These are phyloP conservation scores for Eurosta solidaginis DNA, from an alignment of 1,140 invertebrate genomes.

Conservation along the genomic window DNA sequence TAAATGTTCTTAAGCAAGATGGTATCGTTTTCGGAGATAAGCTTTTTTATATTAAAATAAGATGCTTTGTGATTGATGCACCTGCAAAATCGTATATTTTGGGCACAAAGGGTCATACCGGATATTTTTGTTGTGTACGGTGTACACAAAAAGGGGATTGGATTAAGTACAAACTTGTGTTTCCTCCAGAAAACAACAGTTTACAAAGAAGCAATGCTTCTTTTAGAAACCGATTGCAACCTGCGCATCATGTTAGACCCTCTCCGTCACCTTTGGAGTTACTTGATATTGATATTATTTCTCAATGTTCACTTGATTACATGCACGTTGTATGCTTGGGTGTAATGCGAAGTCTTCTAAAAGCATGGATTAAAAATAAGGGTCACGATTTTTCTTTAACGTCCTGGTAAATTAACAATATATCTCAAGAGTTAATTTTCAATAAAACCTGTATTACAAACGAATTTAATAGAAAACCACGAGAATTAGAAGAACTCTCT, in stretches of 20 bases:
- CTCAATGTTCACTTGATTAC: constrained; percentile 2
- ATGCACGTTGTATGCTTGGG: too few species aligned
- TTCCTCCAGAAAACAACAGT: neutral
- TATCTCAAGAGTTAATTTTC: neutral
- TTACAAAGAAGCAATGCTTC: neutral
- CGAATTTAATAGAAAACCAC: constrained; percentile 25
- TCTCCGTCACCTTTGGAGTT: neutral
- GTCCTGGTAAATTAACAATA: neutral
- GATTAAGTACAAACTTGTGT: neutral
- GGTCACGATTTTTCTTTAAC: neutral
- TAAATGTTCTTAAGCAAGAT: neutral
- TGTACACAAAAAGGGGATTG: neutral
- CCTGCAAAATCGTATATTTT: constrained; percentile 12
- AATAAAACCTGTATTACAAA: neutral
- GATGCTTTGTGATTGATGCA: constrained; percentile 23
- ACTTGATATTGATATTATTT: neutral
- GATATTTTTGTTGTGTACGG: constrained; percentile 15
- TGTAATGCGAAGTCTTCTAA: neutral
- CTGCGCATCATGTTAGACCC: neutral
- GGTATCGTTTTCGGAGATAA: neutral
- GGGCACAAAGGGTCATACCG: constrained; percentile 7
- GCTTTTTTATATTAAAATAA: neutral
- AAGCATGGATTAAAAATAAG: constrained; percentile 12
- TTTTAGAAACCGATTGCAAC: constrained; percentile 10
- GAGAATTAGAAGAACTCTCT: neutral